Percentiles rank a stretch among this genome's conserved stretches.
Conservation (phyloP, 2,797 vertebrate species). For the Cirrhinus molitorella region DNA sequence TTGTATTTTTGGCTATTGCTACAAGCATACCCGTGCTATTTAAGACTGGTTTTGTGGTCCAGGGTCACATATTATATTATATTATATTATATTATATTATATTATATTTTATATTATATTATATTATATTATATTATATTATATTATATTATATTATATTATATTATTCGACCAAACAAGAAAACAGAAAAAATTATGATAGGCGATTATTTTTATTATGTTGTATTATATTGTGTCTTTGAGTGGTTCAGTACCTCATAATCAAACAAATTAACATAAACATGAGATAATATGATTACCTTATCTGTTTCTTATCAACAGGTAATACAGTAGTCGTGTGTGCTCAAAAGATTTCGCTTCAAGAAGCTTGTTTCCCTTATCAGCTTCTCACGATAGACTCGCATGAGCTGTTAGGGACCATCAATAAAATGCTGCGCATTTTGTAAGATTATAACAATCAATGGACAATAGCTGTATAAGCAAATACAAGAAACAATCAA, state of each 20-base stretch:
- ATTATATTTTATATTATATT: not conserved
- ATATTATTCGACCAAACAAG: not conserved
- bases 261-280: conserved; percentile 15
- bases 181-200: not conserved
- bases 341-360: not conserved
- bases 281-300: conserved; percentile 5
- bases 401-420: conserved; percentile 45
- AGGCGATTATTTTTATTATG: not conserved
- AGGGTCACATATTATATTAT: not conserved
- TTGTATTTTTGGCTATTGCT: too few species aligned
- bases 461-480: not conserved
- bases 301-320: conserved; percentile 38
- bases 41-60: too few species aligned
- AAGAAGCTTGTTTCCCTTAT: not conserved
- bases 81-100: not conserved
- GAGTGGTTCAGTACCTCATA: not conserved
- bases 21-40: too few species aligned
- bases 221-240: not conserved
- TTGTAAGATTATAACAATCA: not conserved
- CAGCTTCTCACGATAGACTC: conserved; percentile 1
- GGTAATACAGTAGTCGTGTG: conserved; percentile 19
- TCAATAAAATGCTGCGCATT: conserved; percentile 34
- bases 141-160: not conserved
- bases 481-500: not conserved
- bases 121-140: too few species aligned